phyloP scores from a whole-genome alignment of 2,888 invertebrate species.

The Mesoligia furuncula region DNA sequence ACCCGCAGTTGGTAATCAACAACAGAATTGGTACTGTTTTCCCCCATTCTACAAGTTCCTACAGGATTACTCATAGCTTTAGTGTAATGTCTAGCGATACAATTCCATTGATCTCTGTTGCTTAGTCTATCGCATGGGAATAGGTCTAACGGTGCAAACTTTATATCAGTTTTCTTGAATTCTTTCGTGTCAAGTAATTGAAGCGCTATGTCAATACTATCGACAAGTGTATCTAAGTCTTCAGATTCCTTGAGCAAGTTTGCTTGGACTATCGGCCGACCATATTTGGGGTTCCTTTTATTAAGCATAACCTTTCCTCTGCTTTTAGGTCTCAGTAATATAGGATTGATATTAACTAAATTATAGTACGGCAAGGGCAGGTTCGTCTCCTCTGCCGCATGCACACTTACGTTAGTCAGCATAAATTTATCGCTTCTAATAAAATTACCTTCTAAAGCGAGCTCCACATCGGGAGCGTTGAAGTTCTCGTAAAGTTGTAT shows the following conservation, averaged over 20 bases:
- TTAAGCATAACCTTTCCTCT: constrained; percentile 85
- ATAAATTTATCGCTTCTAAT: constrained; percentile 87
- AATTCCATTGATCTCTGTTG: constrained; percentile 88
- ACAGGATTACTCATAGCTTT: constrained; percentile 86
- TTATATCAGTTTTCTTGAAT: constrained; percentile 85
- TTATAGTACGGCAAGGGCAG: constrained; percentile 86
- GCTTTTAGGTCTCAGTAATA: constrained; percentile 85
- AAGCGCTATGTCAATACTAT: constrained; percentile 86
- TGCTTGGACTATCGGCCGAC: constrained; percentile 86
- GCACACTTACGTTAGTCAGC: constrained; percentile 85
- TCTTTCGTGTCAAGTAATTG: constrained; percentile 86
- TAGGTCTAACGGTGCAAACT: constrained; percentile 85
- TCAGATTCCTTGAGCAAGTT: constrained; percentile 86
- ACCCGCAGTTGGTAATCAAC: constrained; percentile 84
- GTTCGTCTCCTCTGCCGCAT: constrained; percentile 82
- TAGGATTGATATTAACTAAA: constrained; percentile 84
- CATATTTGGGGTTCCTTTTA: constrained; percentile 86
- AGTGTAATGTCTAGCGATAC: constrained; percentile 87
- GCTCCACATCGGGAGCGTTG: constrained; percentile 85
- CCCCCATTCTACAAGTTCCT: constrained; percentile 88
- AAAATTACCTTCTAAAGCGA: constrained; percentile 85
- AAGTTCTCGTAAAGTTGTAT: constrained; percentile 85
- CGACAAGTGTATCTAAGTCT: constrained; percentile 85
- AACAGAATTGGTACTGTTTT: constrained; percentile 82
- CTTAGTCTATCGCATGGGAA: constrained; percentile 86